Evolutionary conservation across 2,797 vertebrate species (phyloP), one percentile per base, ranked within the genome.

Genomic region (Enteromius viviparus): DNA sequence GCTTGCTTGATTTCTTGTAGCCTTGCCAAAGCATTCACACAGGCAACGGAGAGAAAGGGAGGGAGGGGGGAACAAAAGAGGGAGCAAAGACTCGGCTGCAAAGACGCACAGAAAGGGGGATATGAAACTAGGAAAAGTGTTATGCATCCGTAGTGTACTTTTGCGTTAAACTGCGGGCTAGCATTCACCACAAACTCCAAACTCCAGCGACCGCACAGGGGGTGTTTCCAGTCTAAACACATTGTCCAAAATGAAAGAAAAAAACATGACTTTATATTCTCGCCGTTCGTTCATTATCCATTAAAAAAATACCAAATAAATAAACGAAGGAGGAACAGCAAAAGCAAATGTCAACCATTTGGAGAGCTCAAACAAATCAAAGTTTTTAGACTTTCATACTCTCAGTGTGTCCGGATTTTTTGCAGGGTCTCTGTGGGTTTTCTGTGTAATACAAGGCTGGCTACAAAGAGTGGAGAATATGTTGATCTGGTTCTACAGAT

Each of bases 1-100:
- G 88, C 91, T 90, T 86, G 85, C 90, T 88, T 86, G 80, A 89
- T 87, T 89, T 89, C 87, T 90, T 93, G 93, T 91, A 87, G 72
- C 86, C 84, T 86, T 93, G 93, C 92, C 93, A 93, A 92, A 89
- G 90, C 91, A 91, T 90, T 92, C 86, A 86, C 86, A 88, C 89
- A 91, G 86, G 85, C 86, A 89, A 85, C 86, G 85, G 88, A 89
- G 85, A 87, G 78, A 85, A 84, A 80, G 80, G 42, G 78, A 77
- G 80, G 81, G 85, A 47, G 83, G 83, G 51, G 80, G 85, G 80
- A 51, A 85, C 84, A 90, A 89, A 85, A 87, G 85, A 88, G 84
- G 80, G 86, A 88, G 88, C 26, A 26, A 84, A 89, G 82, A 87
- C 82, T 89, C 77, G 26, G 68, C 87, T 85, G 87, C 79, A 87